Percentiles rank a stretch among this genome's conserved stretches.
Evolutionary conservation across 2,113 vertebrate species (phyloP).

Genomic region (Stegostoma tigrinum): DNA sequence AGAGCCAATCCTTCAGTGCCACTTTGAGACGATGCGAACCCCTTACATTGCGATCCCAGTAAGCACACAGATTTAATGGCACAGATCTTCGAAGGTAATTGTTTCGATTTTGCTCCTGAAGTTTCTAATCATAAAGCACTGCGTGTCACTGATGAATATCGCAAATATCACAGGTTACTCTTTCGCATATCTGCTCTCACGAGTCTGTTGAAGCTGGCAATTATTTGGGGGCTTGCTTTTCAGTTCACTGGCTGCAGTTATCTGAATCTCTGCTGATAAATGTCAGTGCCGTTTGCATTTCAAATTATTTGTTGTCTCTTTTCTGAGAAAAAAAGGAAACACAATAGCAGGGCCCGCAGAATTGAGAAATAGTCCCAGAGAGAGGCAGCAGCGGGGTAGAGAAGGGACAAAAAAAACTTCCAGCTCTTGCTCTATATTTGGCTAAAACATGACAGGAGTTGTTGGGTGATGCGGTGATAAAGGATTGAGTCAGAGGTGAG

Average conservation of each 20-base stretch:
- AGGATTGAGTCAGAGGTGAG: constrained; percentile 9
- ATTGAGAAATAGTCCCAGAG: not conserved
- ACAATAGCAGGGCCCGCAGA: not conserved
- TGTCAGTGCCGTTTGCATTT: not conserved
- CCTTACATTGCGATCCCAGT: not conserved
- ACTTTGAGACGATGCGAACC: not conserved
- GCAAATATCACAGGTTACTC: not conserved
- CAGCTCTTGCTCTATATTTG: not conserved
- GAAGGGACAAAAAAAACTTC: not conserved
- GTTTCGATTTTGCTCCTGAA: not conserved
- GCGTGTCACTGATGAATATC: not conserved
- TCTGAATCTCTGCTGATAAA: not conserved
- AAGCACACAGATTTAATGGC: not conserved
- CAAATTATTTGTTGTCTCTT: not conserved
- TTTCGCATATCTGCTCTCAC: not conserved
- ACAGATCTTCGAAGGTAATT: not conserved
- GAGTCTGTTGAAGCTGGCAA: not conserved
- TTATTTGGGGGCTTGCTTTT: not conserved
- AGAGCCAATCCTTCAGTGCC: not conserved
- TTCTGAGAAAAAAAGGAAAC: not conserved
- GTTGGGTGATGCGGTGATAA: not conserved
- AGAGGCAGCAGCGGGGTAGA: not conserved
- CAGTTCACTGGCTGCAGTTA: not conserved
- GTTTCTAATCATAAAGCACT: not conserved
- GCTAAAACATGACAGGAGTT: not conserved